A percentile compares a stretch with the other conserved stretches of the same genome.
Evolutionary conservation across 1,140 invertebrate genomes (phyloP).

Genomic region (Drosophila micromelanica): DNA sequence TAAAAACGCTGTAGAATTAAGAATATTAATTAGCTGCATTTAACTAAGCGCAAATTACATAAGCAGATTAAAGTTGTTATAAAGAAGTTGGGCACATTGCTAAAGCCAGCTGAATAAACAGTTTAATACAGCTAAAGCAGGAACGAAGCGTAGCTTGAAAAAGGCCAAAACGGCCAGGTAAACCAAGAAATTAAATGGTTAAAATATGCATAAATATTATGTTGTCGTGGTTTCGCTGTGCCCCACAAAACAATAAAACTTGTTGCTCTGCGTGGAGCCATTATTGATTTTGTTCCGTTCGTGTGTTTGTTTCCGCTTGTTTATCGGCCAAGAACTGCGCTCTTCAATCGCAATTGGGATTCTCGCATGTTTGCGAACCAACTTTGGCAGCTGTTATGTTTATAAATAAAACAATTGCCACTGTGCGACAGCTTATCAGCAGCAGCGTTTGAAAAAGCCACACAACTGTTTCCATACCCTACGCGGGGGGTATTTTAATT

Average conservation of each 20-base stretch:
- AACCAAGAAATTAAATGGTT: not conserved
- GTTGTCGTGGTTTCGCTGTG: not conserved
- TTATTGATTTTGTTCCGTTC: constrained; percentile 9
- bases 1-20: constrained; percentile 7
- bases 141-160: constrained; percentile 27
- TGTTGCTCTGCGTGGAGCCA: not conserved
- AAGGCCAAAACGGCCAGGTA: constrained; percentile 19
- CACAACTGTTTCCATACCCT: constrained; percentile 16
- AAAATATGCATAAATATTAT: constrained; percentile 23
- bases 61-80: not conserved
- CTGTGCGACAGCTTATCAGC: constrained; percentile 22
- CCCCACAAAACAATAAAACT: not conserved
- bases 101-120: not conserved
- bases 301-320: too few relatives aligned
- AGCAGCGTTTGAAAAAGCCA: not conserved
- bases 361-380: not conserved
- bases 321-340: not conserved
- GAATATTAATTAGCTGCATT: constrained; percentile 6
- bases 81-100: not conserved
- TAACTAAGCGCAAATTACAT: not conserved
- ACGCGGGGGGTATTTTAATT: too few relatives aligned
- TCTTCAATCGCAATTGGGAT: not conserved
- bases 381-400: constrained; percentile 9
- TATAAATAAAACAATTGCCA: constrained; percentile 6
- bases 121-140: not conserved